Percentiles rank a stretch among this genome's conserved stretches.
These are phyloP conservation scores for Melanotaenia pygmaea DNA, from an alignment of 2,797 vertebrate genomes.

Conservation along the genomic window DNA sequence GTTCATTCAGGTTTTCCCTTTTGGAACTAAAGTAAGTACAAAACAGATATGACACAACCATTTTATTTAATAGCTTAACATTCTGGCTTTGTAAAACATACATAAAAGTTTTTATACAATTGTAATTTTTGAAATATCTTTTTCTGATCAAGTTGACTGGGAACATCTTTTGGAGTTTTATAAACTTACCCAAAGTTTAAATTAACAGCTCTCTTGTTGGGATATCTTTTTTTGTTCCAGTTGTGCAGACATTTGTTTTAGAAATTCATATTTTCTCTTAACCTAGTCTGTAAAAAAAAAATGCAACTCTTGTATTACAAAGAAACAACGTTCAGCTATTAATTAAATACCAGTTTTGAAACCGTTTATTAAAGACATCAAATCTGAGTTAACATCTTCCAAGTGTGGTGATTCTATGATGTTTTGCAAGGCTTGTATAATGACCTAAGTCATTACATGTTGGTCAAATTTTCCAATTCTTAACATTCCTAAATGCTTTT, in stretches of 20 bases:
- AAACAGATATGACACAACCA: background rate
- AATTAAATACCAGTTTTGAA: no score
- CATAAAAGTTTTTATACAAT: background rate
- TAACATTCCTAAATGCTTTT: background rate
- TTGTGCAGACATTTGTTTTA: background rate
- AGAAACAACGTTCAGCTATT: no score
- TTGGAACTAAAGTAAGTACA: background rate
- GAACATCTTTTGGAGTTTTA: background rate
- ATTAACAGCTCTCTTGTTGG: background rate
- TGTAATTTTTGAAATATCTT: background rate
- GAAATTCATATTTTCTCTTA: background rate
- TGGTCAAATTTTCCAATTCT: background rate
- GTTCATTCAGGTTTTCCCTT: background rate
- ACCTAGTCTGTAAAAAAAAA: no score
- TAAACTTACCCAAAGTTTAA: background rate
- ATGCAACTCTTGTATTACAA: no score
- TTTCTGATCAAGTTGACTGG: background rate
- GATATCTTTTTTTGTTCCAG: no score
- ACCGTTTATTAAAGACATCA: background rate
- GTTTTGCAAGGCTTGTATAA: background rate
- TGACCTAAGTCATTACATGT: background rate
- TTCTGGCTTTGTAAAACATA: background rate
- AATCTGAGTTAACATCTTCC: background rate
- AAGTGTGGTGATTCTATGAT: background rate
- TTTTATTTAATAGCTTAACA: background rate